These are phyloP conservation scores for Ondatra zibethicus DNA, from an alignment of 2,113 vertebrate genomes.

Conservation along the genomic window DNA sequence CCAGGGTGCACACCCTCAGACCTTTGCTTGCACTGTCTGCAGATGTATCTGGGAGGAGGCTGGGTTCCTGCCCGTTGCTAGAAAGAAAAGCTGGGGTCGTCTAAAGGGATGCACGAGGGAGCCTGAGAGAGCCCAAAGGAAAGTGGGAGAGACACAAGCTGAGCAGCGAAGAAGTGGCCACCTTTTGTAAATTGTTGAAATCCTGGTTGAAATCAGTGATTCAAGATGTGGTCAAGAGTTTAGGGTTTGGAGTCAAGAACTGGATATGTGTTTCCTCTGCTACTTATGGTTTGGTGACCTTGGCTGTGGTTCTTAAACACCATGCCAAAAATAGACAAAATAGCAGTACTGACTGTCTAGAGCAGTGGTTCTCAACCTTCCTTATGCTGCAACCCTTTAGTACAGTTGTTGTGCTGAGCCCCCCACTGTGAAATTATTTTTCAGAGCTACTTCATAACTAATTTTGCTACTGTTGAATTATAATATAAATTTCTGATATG, in stretches of 20 bases:
- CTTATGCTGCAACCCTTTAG: background rate
- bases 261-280: background rate
- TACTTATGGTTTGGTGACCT: background rate
- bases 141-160: background rate
- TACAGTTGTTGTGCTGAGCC: background rate
- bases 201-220: background rate
- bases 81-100: background rate
- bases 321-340: background rate
- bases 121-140: background rate
- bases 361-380: background rate
- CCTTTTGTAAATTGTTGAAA: background rate
- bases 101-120: background rate
- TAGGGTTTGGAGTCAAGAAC: background rate
- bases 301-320: background rate
- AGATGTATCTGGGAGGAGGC: background rate
- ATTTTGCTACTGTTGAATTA: background rate
- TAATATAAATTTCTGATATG: background rate
- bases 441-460: background rate
- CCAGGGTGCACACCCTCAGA: background rate
- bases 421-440: background rate
- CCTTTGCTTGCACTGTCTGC: background rate
- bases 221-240: background rate
- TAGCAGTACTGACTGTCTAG: background rate
- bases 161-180: background rate
- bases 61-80: background rate